Base-by-base conservation (phyloP, 2,113 vertebrate species). In the Piprites chloris region DNA sequence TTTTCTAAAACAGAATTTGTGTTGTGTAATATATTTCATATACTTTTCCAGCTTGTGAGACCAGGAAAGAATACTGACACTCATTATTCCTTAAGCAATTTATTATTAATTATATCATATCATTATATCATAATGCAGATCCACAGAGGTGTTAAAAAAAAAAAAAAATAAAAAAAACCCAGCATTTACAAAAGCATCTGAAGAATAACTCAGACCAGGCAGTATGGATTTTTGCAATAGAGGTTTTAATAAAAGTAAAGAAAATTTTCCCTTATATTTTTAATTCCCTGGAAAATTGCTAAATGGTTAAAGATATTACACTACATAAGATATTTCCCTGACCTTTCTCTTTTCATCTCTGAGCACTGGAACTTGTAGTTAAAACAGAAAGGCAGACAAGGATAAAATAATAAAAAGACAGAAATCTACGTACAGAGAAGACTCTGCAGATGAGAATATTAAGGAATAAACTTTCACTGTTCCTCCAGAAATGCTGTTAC, bases 51-150 rank as follows among this genome's bases (percentile, higher is more conserved):
- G 39, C 27, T 65, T 93, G 5, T 71, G 80, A 93, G 13, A 44
- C 32, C 39, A 44, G 32, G 49, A 85, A 93, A 89, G 37, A 66
- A 89, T 90, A 90, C 81, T 81, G 14, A 78, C 72, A 24, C 20
- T 95, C 19, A 53, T 89, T 87, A 71, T 74, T 89, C 71, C 55
- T 72, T 78, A 55, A 44, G 20, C 4, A 85, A 53, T 76, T 93
- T 93, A 79, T 96, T n/a, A 91, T 96, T 90, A 94, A 93, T 86
- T 91, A 49, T 71, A 50, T 76, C 42, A n/a, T n/a, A n/a, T n/a
- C n/a, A n/a, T n/a, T 88, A 33, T 72, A n/a, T 73, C 76, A 27
- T 83, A 89, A 76, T 67, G 33, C 19, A 85, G 21, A 24, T 88
- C 33, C 56, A 93, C 6, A 85, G 30, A 87, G 23, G 10, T 59